These are phyloP conservation scores for Aphis gossypii DNA, from an alignment of 1,140 invertebrate genomes.

Conservation along the genomic window DNA sequence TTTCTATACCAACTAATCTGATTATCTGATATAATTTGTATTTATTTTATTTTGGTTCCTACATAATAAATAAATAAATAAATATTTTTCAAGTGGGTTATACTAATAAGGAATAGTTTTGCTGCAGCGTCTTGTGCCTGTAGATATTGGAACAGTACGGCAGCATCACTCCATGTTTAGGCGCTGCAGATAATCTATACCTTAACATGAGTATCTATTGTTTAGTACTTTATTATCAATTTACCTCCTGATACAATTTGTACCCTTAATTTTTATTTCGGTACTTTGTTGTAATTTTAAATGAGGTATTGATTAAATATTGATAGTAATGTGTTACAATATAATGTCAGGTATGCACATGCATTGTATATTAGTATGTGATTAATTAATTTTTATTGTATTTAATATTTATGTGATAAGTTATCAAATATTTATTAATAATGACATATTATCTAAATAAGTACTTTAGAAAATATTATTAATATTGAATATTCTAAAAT, in stretches of 20 bases:
- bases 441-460: not conserved
- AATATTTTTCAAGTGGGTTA: not conserved
- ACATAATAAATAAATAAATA: too few species aligned
- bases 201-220: not conserved
- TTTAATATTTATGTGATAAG: slow-evolving; percentile 8
- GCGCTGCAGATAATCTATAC: not conserved
- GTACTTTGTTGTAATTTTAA: not conserved
- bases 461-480: not conserved
- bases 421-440: not conserved
- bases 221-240: not conserved
- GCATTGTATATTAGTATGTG: not conserved
- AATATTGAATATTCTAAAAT: not conserved
- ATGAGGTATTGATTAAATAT: not conserved
- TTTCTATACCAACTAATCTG: not conserved
- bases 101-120: not conserved
- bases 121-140: not conserved
- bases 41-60: not conserved
- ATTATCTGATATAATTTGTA: not conserved
- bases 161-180: not conserved
- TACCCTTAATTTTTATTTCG: not conserved
- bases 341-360: not conserved
- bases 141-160: not conserved
- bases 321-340: not conserved
- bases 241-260: not conserved
- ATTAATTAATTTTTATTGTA: not conserved